phyloP scores from a whole-genome alignment of 2,888 invertebrate genomes.

The Notocelia uddmanniana region DNA sequence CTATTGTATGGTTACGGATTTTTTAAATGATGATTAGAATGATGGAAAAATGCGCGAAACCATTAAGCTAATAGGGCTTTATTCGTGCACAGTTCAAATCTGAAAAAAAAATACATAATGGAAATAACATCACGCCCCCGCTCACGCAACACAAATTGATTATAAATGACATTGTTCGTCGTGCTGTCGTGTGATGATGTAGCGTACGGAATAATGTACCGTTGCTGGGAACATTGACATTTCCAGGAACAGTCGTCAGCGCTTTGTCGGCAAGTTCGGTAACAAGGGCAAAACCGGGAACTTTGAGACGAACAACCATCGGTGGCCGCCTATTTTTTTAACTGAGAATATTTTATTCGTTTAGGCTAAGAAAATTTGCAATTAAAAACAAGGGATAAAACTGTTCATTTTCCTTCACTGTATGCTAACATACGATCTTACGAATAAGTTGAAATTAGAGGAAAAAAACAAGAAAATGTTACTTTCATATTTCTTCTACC shows the following conservation, averaged over 20 bases:
- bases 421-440: too few species aligned
- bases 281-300: neutral
- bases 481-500: too few species aligned
- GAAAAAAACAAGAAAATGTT: too few species aligned
- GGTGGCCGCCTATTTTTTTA: too few species aligned
- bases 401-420: too few species aligned
- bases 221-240: neutral
- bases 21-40: constrained; percentile 5
- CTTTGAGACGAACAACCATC: too few species aligned
- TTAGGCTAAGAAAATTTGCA: too few species aligned
- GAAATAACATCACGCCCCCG: neutral
- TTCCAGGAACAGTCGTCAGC: too few species aligned
- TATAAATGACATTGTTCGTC: neutral
- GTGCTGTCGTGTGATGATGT: neutral
- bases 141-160: neutral
- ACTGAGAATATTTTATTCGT: too few species aligned
- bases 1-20: constrained; percentile 1
- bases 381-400: too few species aligned
- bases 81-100: neutral
- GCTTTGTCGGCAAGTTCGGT: too few species aligned
- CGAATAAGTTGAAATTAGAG: too few species aligned
- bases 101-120: neutral
- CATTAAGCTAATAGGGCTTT: neutral
- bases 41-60: neutral
- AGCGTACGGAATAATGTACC: neutral